phyloP scores from a whole-genome alignment of 2,113 vertebrate species.

The Lucifuga dentata region DNA sequence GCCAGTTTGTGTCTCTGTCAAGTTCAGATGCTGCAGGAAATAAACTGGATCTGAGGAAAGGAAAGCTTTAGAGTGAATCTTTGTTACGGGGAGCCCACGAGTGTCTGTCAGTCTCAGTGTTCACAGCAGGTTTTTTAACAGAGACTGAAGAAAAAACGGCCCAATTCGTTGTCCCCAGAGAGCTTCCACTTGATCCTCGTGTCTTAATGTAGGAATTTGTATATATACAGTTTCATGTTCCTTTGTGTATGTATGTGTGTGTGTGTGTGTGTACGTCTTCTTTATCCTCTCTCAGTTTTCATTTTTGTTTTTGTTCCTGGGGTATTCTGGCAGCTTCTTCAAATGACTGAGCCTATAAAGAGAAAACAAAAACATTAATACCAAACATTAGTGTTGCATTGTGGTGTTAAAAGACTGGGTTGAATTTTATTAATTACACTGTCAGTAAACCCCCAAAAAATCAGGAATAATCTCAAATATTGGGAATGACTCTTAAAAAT shows the following conservation, averaged over 20 bases:
- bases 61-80: not conserved
- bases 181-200: not conserved
- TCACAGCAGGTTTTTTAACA: conserved; percentile 31
- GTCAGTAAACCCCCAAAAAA: too few species aligned
- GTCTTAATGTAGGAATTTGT: conserved; percentile 19
- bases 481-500: too few species aligned
- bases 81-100: not conserved
- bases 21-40: conserved; percentile 5
- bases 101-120: not conserved
- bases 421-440: too few species aligned
- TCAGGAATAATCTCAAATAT: too few species aligned
- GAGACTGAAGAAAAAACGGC: conserved; percentile 2
- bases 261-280: too few species aligned
- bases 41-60: conserved; percentile 6
- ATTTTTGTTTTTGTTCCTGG: not conserved
- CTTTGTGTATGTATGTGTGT: conserved; percentile 22
- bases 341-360: conserved; percentile 32
- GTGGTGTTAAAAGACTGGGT: not conserved
- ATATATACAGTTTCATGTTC: conserved; percentile 12
- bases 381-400: not conserved
- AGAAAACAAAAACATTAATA: conserved; percentile 5
- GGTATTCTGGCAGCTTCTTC: conserved; percentile 16
- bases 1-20: conserved; percentile 6
- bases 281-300: not conserved
- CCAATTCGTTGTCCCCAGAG: not conserved